These are phyloP conservation scores for Eueremaeus valkanovi DNA, from an alignment of 2,888 invertebrate species.

Conservation along the genomic window DNA sequence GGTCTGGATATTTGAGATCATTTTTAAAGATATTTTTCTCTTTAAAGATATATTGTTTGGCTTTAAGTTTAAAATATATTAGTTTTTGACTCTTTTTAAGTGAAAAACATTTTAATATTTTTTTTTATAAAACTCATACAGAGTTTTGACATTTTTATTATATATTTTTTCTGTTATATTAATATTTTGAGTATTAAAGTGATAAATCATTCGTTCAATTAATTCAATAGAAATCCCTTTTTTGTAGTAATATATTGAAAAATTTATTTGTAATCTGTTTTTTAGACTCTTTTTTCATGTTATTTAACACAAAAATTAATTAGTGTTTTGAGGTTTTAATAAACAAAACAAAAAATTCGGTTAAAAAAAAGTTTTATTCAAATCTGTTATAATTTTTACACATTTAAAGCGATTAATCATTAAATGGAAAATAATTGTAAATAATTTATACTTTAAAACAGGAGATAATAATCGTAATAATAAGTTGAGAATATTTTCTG, in stretches of 20 bases:
- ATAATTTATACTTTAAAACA: too few relatives aligned
- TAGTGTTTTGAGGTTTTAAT: constrained; percentile 4
- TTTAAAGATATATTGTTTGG: too few relatives aligned
- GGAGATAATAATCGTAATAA: too few relatives aligned
- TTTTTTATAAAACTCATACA: background rate
- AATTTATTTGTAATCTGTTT: background rate
- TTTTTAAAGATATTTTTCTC: background rate
- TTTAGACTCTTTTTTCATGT: background rate
- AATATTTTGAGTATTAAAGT: background rate
- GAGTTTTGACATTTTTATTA: constrained; percentile 3
- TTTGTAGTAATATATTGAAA: background rate
- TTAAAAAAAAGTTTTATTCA: background rate
- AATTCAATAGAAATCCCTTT: background rate
- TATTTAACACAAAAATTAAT: background rate
- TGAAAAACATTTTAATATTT: background rate
- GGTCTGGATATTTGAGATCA: too few relatives aligned
- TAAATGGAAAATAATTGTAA: too few relatives aligned
- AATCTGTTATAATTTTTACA: too few relatives aligned
- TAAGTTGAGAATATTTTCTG: too few relatives aligned
- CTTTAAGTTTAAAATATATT: background rate
- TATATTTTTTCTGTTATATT: background rate
- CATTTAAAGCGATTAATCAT: too few relatives aligned
- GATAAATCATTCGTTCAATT: background rate
- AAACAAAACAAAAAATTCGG: background rate
- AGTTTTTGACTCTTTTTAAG: background rate